Base-by-base conservation (phyloP, 2,888 invertebrate genomes). In the Zhuqinia jingwanae region DNA sequence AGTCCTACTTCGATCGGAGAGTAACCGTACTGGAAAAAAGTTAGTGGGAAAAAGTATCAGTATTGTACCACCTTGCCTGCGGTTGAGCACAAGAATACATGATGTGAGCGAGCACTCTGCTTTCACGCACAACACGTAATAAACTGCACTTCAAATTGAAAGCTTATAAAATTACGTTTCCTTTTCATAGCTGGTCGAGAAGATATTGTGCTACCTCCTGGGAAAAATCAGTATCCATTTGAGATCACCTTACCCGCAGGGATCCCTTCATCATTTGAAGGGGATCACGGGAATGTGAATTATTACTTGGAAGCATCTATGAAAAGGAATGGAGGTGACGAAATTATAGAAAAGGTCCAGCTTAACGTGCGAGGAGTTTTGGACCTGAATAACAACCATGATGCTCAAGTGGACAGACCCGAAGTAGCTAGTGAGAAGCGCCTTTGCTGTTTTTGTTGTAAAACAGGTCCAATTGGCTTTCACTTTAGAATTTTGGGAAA, bases 201-300 rank as follows among this genome's bases (percentile, higher is more conserved):
- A 15, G 65, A 88, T n/a, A 70, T 88, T 25, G 47, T 68, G 45
- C 75, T 87, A 20, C 63, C 73, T n/a, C 15, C 65, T 10, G 89
- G 89, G 1, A 68, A 63, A 5, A 85, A 87, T 50, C 17, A 53
- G 8, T 87, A 82, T 45, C 85, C 68, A 25, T 89, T 89, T 60
- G 76, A 87, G 45, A 65, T 87, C 6, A 13, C 81, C 17, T 47
- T 89, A 11, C 87, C 87, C 6, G 25, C 70, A 10, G 89, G 87
- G 36, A 85, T 89, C 25, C 89, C 89, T 13, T 85, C 85, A 2
- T 76, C 89, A 6, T 89, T 87, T 65, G 87, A 89, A 70, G 81
- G 87, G 15, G 87, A 87, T 6, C 53, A 82, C 79, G 89, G 89
- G 13, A 60, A 78, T n/a, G 77, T 89, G 25, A 63, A n/a, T 5